Percentiles rank a stretch among this genome's conserved stretches.
Conservation (phyloP, 92 coral and sea anemone species). For the Epizoanthus scotinus region DNA sequence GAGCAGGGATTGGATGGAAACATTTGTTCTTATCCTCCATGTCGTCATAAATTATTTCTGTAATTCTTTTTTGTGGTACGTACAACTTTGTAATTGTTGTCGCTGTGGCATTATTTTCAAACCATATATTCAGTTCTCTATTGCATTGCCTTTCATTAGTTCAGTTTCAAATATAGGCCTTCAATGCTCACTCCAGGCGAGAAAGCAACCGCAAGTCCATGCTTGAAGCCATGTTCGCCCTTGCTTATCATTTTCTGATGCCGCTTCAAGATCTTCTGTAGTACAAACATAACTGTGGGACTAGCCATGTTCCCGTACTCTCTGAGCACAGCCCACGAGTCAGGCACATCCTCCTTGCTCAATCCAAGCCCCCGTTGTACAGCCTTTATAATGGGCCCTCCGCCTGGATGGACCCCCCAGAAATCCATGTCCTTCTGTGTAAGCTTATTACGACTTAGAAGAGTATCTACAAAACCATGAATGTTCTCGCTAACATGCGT, state of each 20-base stretch:
- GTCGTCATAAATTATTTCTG: no score
- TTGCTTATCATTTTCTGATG: constrained; percentile 19
- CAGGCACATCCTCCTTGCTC: constrained; percentile 20
- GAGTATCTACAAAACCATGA: constrained; percentile 11
- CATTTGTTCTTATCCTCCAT: no score
- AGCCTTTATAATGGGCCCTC: constrained; percentile 19
- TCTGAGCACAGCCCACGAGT: constrained; percentile 29
- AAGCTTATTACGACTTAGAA: constrained; percentile 5
- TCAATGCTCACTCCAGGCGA: constrained; percentile 30
- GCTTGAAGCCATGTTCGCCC: constrained; percentile 7
- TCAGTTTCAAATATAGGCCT: constrained; percentile 19
- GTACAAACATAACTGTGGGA: constrained; percentile 18
- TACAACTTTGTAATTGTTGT: no score
- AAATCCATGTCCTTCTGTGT: constrained; percentile 18
- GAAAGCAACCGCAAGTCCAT: constrained; percentile 14
- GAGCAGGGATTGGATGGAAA: no score
- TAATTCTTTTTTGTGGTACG: no score
- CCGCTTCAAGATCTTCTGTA: constrained; percentile 8
- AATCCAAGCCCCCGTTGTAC: constrained; percentile 24
- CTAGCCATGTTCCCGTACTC: constrained; percentile 30
- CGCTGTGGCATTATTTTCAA: no score
- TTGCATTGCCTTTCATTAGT: background rate
- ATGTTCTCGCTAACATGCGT: constrained; percentile 20
- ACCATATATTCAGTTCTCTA: no score
- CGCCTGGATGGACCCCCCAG: constrained; percentile 33